Evolutionary conservation across 2,888 invertebrate species (phyloP).

Genomic region (Ophion ventricosus): DNA sequence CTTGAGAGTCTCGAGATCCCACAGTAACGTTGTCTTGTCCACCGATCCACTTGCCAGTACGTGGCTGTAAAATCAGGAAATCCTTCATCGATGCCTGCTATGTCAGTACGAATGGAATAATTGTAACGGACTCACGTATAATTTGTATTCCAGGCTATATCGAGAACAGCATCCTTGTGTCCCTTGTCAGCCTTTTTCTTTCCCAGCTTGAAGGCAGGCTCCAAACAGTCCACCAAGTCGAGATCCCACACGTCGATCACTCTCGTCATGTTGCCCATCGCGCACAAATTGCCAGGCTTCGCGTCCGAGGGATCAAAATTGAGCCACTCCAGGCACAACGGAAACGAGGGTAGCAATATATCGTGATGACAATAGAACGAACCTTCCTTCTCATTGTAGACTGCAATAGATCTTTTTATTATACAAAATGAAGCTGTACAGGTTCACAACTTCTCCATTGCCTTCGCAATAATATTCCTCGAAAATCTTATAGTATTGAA

Average conservation of each 20-base stretch:
- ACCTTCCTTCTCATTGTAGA: slow-evolving; percentile 95
- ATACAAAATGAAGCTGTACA: not conserved
- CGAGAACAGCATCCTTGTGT: slow-evolving; percentile 95
- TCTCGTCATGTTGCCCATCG: slow-evolving; percentile 96
- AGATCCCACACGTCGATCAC: slow-evolving; percentile 98
- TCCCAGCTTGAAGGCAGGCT: slow-evolving; percentile 93
- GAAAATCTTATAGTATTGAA: too few relatives aligned
- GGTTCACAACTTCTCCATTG: too few relatives aligned
- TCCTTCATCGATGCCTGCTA: not conserved
- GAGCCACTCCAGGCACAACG: slow-evolving; percentile 96
- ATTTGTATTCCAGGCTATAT: slow-evolving; percentile 94
- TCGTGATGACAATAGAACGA: slow-evolving; percentile 98
- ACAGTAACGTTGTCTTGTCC: slow-evolving; percentile 93
- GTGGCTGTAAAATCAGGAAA: slow-evolving; percentile 85
- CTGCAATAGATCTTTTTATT: slow-evolving; percentile 83
- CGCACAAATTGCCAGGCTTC: slow-evolving; percentile 92
- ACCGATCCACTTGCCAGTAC: slow-evolving; percentile 97
- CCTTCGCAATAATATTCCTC: not conserved
- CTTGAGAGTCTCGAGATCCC: slow-evolving; percentile 94
- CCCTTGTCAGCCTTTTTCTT: slow-evolving; percentile 91
- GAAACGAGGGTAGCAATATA: slow-evolving; percentile 93
- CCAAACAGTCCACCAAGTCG: slow-evolving; percentile 95
- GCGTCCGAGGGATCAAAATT: slow-evolving; percentile 92
- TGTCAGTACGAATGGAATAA: not conserved
- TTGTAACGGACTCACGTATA: slow-evolving; percentile 84